These are phyloP conservation scores for Lasioglossum baleicum DNA, from an alignment of 1,140 invertebrate genomes.

Conservation along the genomic window DNA sequence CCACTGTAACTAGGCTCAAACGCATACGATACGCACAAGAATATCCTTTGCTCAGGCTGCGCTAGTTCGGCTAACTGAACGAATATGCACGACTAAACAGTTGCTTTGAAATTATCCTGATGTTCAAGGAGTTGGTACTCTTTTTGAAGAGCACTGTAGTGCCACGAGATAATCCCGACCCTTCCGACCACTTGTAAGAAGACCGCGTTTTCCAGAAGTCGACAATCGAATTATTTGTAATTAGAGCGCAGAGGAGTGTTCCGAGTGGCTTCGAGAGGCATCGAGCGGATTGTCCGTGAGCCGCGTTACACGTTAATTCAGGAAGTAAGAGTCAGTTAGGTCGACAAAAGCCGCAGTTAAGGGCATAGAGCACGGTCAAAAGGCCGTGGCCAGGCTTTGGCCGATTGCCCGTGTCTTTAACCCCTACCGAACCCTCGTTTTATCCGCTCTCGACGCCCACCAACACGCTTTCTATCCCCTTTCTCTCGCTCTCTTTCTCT, in stretches of 20 bases:
- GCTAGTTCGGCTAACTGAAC: too few species aligned
- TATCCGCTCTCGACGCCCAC: background rate
- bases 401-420: constrained; percentile 62
- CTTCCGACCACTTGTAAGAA: too few species aligned
- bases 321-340: constrained; percentile 43
- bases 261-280: constrained; percentile 2
- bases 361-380: constrained; percentile 42
- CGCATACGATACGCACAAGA: too few species aligned
- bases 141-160: too few species aligned
- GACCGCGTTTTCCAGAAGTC: background rate
- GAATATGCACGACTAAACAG: too few species aligned
- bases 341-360: constrained; percentile 49
- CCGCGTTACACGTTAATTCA: constrained; percentile 59
- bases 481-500: background rate
- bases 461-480: too few species aligned
- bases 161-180: too few species aligned
- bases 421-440: constrained; percentile 20
- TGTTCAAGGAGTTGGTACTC: too few species aligned
- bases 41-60: too few species aligned
- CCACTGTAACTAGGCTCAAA: too few species aligned
- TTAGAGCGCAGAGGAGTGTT: background rate
- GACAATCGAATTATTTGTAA: constrained; percentile 2
- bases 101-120: too few species aligned
- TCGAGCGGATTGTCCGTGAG: constrained; percentile 22
- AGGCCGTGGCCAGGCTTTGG: constrained; percentile 46